These are phyloP conservation scores for Augochlora pura DNA, from an alignment of 1,140 invertebrate genomes.

Conservation along the genomic window DNA sequence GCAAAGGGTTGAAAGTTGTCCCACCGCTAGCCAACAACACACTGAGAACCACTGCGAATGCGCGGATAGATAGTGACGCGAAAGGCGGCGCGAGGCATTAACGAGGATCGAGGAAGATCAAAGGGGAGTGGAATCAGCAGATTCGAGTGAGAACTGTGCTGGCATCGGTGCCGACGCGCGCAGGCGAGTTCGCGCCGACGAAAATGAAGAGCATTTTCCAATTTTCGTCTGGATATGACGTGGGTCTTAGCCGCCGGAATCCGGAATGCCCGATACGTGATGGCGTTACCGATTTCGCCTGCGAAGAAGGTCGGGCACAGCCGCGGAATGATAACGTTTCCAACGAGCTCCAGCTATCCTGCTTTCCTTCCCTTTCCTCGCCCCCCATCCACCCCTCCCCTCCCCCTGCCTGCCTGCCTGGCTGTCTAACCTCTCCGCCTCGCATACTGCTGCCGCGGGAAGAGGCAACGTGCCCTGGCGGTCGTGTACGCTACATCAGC, in stretches of 20 bases:
- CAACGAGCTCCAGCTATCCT: background rate
- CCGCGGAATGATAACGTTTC: conserved; percentile 62
- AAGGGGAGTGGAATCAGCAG: conserved; percentile 50
- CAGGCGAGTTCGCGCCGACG: conserved; percentile 39
- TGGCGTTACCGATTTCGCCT: conserved; percentile 60
- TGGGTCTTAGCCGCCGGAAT: conserved; percentile 61
- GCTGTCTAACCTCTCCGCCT: background rate
- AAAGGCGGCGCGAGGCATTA: conserved; percentile 8
- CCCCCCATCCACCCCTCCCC: background rate
- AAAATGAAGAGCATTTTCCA: conserved; percentile 71
- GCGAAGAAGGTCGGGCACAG: conserved; percentile 45
- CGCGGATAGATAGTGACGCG: background rate
- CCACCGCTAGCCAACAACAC: background rate
- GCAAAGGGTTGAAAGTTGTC: too few relatives aligned
- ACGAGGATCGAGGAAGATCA: conserved; percentile 46
- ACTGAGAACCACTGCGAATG: background rate
- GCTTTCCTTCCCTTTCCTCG: background rate
- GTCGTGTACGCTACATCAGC: background rate
- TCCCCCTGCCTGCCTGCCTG: background rate
- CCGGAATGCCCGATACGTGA: conserved; percentile 67
- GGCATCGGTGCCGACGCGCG: conserved; percentile 24
- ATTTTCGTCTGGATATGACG: conserved; percentile 72
- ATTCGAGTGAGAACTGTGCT: conserved; percentile 18
- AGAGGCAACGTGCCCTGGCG: background rate
- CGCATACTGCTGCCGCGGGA: background rate